These are phyloP conservation scores for Tyrannus savana DNA, from an alignment of 2,113 vertebrate species.

Conservation along the genomic window DNA sequence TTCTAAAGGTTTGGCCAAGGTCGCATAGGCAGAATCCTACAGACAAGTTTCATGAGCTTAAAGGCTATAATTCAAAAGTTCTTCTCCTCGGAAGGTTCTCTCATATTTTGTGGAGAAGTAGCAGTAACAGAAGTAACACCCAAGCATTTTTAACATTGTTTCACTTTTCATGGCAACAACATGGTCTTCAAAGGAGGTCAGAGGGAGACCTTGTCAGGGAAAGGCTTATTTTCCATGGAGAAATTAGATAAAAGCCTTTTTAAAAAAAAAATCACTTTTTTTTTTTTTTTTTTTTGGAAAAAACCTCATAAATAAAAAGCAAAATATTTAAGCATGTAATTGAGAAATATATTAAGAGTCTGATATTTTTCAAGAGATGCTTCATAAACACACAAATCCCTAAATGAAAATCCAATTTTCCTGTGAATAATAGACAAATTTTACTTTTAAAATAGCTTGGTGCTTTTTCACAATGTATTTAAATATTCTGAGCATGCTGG, in stretches of 20 bases:
- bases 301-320: background rate
- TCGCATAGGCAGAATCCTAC: background rate
- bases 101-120: background rate
- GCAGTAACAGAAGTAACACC: background rate
- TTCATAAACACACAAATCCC: background rate
- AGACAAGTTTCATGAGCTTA: background rate
- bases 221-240: background rate
- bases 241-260: background rate
- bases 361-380: background rate
- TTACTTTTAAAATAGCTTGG: background rate
- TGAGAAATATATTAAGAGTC: background rate
- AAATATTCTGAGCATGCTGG: background rate
- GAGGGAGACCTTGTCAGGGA: background rate
- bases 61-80: background rate
- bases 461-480: background rate
- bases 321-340: background rate
- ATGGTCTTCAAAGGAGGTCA: background rate
- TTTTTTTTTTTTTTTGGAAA: background rate
- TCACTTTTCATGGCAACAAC: background rate
- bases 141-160: background rate
- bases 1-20: background rate
- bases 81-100: background rate
- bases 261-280: too few relatives aligned
- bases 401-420: background rate
- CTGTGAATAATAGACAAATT: background rate